These are phyloP conservation scores for Mantis religiosa DNA, from an alignment of 2,888 invertebrate genomes.

Conservation along the genomic window DNA sequence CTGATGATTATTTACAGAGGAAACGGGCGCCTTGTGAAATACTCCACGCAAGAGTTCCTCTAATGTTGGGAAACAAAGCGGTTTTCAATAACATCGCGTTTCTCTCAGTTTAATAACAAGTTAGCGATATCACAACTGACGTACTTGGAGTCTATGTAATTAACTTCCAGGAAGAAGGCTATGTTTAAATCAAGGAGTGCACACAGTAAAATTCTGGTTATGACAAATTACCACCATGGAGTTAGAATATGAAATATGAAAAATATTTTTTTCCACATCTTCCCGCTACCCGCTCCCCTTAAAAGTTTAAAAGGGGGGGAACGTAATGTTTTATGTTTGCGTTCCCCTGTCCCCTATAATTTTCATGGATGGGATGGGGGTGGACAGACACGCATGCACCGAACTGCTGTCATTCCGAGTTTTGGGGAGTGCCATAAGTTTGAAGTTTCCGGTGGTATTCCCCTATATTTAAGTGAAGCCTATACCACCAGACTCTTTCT, in stretches of 20 bases:
- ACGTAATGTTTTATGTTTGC: slow-evolving; percentile 7
- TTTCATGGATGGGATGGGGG: slow-evolving; percentile 4
- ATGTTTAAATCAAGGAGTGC: background rate
- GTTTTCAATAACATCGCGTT: background rate
- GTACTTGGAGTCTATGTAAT: background rate
- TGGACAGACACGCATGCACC: background rate
- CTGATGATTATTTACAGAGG: background rate
- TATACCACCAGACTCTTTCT: background rate
- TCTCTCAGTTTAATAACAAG: background rate
- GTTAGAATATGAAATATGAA: slow-evolving; percentile 1
- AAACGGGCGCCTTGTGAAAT: background rate
- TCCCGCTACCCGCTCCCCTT: background rate
- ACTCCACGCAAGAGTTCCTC: background rate
- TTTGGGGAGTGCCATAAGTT: slow-evolving; percentile 21
- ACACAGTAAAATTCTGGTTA: background rate
- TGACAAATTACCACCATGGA: background rate
- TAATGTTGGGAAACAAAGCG: background rate
- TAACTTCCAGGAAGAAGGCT: background rate
- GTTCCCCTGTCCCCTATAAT: background rate
- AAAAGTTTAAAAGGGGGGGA: background rate
- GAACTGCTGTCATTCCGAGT: slow-evolving; percentile 15
- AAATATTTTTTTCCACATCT: background rate
- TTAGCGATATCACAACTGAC: background rate
- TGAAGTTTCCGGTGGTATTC: slow-evolving; percentile 19
- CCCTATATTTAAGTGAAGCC: background rate